phyloP scores from a whole-genome alignment of 2,797 vertebrate species.

The Peromyscus eremicus region DNA sequence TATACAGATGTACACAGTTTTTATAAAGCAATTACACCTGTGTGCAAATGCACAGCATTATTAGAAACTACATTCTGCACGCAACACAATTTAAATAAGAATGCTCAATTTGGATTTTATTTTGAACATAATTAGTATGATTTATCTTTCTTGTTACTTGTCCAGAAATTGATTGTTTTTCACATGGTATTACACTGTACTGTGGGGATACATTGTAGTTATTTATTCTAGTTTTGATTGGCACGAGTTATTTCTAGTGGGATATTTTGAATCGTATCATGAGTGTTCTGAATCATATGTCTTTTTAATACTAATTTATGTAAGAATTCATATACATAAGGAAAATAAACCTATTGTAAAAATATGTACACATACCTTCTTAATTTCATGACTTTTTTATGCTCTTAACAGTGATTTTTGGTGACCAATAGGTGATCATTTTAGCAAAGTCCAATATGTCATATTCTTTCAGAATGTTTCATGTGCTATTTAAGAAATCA shows the following conservation, averaged over 20 bases:
- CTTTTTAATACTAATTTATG: neutral
- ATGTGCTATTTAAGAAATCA: neutral
- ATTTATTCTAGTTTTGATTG: neutral
- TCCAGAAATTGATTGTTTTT: constrained; percentile 55
- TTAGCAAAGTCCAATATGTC: neutral
- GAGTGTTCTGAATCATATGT: neutral
- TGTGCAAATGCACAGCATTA: neutral
- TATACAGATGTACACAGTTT: neutral
- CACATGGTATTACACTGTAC: neutral
- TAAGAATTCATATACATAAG: neutral
- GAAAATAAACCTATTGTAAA: neutral
- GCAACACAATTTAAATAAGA: neutral
- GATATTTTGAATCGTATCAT: neutral
- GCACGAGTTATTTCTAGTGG: neutral
- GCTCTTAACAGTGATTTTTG: neutral
- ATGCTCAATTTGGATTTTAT: neutral
- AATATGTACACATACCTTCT: neutral
- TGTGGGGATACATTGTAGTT: neutral
- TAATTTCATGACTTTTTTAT: neutral
- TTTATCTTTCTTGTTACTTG: constrained; percentile 24
- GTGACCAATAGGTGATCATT: neutral
- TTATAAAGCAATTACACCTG: neutral
- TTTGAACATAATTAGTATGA: neutral
- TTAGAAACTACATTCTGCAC: neutral
- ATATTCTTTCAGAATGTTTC: neutral